phyloP scores from a whole-genome alignment of 2,888 invertebrate genomes.

The Drosophila prolongata region DNA sequence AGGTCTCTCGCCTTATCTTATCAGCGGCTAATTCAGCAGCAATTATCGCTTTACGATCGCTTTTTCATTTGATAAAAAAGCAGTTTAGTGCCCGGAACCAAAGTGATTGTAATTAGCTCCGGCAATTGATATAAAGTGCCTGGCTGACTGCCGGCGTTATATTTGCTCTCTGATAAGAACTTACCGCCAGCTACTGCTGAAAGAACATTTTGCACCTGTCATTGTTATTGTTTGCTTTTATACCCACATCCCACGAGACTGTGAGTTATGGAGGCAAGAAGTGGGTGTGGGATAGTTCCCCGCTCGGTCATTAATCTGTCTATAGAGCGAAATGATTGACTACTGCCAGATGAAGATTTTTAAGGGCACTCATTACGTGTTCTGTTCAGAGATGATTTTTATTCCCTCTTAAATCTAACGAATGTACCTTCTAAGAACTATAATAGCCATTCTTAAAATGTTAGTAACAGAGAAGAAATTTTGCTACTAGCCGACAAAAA shows the following conservation, averaged over 20 bases:
- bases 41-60: conserved; percentile 45
- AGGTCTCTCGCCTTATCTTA: conserved; percentile 50
- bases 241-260: conserved; percentile 1
- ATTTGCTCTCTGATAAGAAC: conserved; percentile 36
- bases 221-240: conserved; percentile 39
- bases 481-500: no score
- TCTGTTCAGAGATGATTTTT: neutral
- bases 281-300: neutral
- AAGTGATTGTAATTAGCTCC: conserved; percentile 42
- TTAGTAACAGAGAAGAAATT: no score
- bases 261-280: neutral
- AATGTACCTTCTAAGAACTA: no score
- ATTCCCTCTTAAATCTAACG: neutral
- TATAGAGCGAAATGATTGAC: neutral
- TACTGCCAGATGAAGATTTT: conserved; percentile 1
- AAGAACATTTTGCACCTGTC: conserved; percentile 19
- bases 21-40: conserved; percentile 38
- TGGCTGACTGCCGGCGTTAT: conserved; percentile 12
- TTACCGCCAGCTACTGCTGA: conserved; percentile 5
- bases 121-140: conserved; percentile 37
- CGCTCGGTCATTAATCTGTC: neutral
- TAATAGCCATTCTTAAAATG: no score
- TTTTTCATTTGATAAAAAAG: conserved; percentile 53
- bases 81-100: conserved; percentile 30
- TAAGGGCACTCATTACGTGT: neutral